Conservation (phyloP, 37 sponge, comb jelly and placozoan species). For the Ephydatia muelleri region DNA sequence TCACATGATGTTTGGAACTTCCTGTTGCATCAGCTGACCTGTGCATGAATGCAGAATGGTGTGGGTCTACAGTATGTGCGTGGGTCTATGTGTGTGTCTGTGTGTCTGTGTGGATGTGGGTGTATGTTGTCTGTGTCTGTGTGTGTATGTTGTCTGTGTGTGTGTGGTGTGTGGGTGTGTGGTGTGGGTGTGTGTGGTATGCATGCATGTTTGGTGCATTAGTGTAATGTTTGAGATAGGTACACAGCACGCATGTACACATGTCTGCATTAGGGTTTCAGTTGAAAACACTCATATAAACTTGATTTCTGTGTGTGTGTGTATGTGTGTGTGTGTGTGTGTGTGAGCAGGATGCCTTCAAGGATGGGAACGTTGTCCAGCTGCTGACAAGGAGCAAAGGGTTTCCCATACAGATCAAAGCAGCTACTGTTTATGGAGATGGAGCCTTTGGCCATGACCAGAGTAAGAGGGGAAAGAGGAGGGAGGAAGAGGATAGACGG, state of each 20-base stretch:
- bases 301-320: not conserved
- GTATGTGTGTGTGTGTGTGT: slow-evolving; percentile 4
- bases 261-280: not conserved
- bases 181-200: too few species aligned
- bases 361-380: slow-evolving; percentile 52
- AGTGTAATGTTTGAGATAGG: too few species aligned
- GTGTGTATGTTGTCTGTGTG: too few species aligned
- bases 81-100: too few species aligned
- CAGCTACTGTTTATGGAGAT: slow-evolving; percentile 9
- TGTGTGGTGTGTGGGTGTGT: too few species aligned
- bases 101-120: too few species aligned
- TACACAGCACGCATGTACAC: not conserved
- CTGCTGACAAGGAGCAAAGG: slow-evolving; percentile 41
- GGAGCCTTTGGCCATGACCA: slow-evolving; percentile 26
- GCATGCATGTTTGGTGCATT: too few species aligned
- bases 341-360: slow-evolving; percentile 57
- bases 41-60: not conserved
- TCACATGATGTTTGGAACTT: not conserved
- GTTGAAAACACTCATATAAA: too few species aligned
- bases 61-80: not conserved
- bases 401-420: slow-evolving; percentile 14
- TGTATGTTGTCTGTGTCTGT: too few species aligned
- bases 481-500: too few species aligned
- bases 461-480: not conserved
- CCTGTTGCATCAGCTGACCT: not conserved